Conservation (phyloP, 2,888 invertebrate genomes). For the Troides oblongomaculatus region DNA sequence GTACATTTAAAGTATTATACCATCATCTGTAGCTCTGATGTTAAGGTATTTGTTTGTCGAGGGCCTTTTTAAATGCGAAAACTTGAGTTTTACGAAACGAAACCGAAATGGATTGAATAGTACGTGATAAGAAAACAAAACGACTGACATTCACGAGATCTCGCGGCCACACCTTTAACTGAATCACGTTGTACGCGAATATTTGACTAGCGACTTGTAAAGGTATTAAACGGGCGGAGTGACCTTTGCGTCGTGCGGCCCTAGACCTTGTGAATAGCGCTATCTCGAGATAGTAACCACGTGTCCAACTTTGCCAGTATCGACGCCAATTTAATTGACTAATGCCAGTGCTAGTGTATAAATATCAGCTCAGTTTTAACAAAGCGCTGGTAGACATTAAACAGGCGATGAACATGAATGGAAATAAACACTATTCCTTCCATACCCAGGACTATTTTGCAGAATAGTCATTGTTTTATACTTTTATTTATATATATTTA, state of each 20-base stretch:
- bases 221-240: constrained; percentile 20
- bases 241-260: constrained; percentile 30
- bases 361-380: constrained; percentile 35
- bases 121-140: constrained; percentile 38
- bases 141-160: constrained; percentile 46
- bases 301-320: constrained; percentile 19
- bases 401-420: no score
- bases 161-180: constrained; percentile 29
- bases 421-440: no score
- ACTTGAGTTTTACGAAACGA: constrained; percentile 33
- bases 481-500: no score
- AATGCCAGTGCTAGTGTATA: constrained; percentile 18
- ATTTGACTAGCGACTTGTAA: constrained; percentile 14
- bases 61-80: neutral
- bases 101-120: constrained; percentile 44
- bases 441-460: no score
- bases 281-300: constrained; percentile 24
- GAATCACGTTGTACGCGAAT: constrained; percentile 24
- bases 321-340: constrained; percentile 27
- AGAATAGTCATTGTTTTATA: no score
- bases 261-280: constrained; percentile 29
- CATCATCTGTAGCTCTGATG: no score
- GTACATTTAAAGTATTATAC: no score
- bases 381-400: constrained; percentile 40
- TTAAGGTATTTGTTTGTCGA: no score